Percentiles rank a stretch among this genome's conserved stretches.
Conservation (phyloP, 2,797 vertebrate species). For the Psittacula echo region DNA sequence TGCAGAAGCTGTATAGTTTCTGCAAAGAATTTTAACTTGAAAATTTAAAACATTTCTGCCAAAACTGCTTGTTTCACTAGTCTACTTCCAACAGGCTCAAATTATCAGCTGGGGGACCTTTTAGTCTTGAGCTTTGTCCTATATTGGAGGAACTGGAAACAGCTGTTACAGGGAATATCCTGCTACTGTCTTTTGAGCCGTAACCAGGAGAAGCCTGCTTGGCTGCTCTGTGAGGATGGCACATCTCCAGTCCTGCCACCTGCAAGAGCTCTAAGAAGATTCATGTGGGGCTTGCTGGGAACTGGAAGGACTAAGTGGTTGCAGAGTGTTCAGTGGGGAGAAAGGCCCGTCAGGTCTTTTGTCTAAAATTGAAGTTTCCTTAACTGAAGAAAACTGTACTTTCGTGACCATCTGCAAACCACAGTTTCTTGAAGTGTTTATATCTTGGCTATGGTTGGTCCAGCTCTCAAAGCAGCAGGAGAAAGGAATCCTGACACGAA, state of each 20-base stretch:
- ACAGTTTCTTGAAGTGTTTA: not conserved
- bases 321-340: not conserved
- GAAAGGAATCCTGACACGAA: not conserved
- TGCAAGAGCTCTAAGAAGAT: not conserved
- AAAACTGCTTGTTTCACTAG: not conserved
- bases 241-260: not conserved
- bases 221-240: not conserved
- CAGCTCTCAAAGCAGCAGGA: not conserved
- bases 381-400: not conserved
- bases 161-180: not conserved
- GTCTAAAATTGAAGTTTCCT: not conserved
- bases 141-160: not conserved
- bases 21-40: not conserved
- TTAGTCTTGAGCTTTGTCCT: not conserved
- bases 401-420: not conserved
- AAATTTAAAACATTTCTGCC: not conserved
- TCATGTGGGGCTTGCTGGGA: not conserved
- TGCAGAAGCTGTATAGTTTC: not conserved
- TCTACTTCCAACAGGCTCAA: not conserved
- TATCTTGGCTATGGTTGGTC: not conserved
- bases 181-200: not conserved
- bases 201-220: not conserved
- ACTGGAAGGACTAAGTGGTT: not conserved
- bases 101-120: not conserved
- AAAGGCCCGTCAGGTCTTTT: not conserved